Conservation (phyloP, 2,113 vertebrate genomes). For the Crotalus viridis region DNA sequence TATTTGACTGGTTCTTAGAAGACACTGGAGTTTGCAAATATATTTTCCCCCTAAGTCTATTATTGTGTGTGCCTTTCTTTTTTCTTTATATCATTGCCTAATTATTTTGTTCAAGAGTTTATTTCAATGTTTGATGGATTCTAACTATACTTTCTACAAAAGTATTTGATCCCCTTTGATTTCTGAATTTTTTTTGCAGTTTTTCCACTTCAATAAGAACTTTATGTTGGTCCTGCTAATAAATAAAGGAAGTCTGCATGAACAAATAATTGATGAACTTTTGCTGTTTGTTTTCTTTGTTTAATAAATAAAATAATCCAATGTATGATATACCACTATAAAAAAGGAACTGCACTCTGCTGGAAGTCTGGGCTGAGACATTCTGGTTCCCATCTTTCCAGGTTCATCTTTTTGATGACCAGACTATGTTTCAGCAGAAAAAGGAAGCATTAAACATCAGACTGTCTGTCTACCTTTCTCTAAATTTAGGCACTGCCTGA, state of each 20-base stretch:
- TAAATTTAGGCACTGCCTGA: not conserved
- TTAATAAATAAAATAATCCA: not conserved
- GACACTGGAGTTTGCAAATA: not conserved
- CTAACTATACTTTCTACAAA: not conserved
- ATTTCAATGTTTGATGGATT: not conserved
- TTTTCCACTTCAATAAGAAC: not conserved
- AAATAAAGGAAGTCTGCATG: not conserved
- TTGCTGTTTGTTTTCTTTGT: not conserved
- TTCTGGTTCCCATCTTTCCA: not conserved
- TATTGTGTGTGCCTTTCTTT: not conserved
- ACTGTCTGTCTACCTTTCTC: not conserved
- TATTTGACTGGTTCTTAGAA: not conserved
- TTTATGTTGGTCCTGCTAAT: not conserved
- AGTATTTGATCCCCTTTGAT: not conserved
- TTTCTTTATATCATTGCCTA: not conserved
- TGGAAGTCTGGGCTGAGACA: not conserved
- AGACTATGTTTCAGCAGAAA: not conserved
- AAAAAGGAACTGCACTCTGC: not conserved
- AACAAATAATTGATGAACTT: not conserved
- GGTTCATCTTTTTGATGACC: not conserved
- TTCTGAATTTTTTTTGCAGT: not conserved
- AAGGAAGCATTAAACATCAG: not conserved
- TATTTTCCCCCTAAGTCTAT: not conserved
- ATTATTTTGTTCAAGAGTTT: not conserved
- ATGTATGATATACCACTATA: not conserved